phyloP scores from a whole-genome alignment of 2,797 vertebrate species.

The Aythya fuligula region DNA sequence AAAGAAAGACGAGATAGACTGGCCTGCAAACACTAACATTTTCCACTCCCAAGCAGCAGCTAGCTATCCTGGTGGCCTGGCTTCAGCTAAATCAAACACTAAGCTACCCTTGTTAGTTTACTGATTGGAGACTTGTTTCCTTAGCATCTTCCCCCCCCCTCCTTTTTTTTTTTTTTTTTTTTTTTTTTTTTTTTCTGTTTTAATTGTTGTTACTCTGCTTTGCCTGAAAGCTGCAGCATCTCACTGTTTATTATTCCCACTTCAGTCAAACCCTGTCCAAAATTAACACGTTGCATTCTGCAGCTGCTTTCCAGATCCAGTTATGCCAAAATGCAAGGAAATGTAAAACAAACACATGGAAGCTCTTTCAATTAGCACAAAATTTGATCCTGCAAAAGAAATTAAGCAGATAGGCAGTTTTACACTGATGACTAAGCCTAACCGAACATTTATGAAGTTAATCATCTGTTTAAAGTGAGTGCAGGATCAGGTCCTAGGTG shows the following conservation, averaged over 20 bases:
- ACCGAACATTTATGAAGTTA: slow-evolving; percentile 53
- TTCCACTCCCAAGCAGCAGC: not conserved
- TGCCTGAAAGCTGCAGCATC: slow-evolving; percentile 88
- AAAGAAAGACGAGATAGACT: slow-evolving; percentile 36
- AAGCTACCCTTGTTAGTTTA: slow-evolving; percentile 32
- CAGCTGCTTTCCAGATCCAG: slow-evolving; percentile 2
- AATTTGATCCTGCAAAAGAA: slow-evolving; percentile 53
- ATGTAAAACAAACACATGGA: slow-evolving; percentile 73
- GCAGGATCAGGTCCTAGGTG: slow-evolving; percentile 43
- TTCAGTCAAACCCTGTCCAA: slow-evolving; percentile 81
- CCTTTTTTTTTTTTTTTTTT: not conserved
- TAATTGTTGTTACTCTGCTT: slow-evolving; percentile 86
- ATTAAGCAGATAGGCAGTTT: slow-evolving; percentile 58
- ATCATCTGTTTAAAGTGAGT: slow-evolving; percentile 59
- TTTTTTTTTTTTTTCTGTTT: slow-evolving; percentile 42
- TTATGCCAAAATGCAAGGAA: slow-evolving; percentile 45
- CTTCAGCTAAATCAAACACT: slow-evolving; percentile 41
- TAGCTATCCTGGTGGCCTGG: slow-evolving; percentile 13
- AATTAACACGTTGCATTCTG: slow-evolving; percentile 73
- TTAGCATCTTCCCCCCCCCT: not conserved
- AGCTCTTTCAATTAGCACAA: slow-evolving; percentile 67
- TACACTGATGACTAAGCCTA: slow-evolving; percentile 48
- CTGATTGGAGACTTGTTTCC: slow-evolving; percentile 31
- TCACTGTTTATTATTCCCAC: slow-evolving; percentile 83
- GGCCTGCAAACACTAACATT: slow-evolving; percentile 16